phyloP scores from a whole-genome alignment of 1,140 invertebrate species.

The Drosophila leontia region DNA sequence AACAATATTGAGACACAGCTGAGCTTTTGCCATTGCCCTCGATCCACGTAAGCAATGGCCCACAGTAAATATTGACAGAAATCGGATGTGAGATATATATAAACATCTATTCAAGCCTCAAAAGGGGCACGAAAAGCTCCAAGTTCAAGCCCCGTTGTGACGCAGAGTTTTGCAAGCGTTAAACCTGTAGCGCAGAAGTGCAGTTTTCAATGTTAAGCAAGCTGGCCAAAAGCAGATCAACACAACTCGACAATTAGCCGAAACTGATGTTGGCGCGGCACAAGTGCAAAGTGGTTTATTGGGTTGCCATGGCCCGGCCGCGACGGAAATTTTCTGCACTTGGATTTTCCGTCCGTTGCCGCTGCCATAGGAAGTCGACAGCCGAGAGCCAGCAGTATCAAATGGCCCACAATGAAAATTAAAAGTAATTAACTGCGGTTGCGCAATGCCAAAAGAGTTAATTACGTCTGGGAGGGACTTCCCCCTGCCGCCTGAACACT shows the following conservation, averaged over 20 bases:
- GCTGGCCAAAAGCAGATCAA: slow-evolving; percentile 19
- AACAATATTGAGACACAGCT: slow-evolving; percentile 20
- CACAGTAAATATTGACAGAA: slow-evolving; percentile 36
- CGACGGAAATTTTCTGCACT: slow-evolving; percentile 44
- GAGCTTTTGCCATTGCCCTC: slow-evolving; percentile 25
- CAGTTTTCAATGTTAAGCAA: slow-evolving; percentile 66
- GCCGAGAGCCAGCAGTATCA: slow-evolving; percentile 15
- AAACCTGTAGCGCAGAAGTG: slow-evolving; percentile 31
- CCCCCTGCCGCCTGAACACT: slow-evolving; percentile 15
- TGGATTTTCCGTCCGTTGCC: slow-evolving; percentile 45
- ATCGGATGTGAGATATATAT: slow-evolving; percentile 7
- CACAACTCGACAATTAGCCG: slow-evolving; percentile 45
- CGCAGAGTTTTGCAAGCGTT: slow-evolving; percentile 34
- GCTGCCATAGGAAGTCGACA: slow-evolving; percentile 57
- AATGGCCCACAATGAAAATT: slow-evolving; percentile 70
- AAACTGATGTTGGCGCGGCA: slow-evolving; percentile 23
- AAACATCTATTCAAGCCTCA: neutral
- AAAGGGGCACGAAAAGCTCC: slow-evolving; percentile 39
- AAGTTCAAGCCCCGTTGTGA: slow-evolving; percentile 51
- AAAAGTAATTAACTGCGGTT: slow-evolving; percentile 72
- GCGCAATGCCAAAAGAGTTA: slow-evolving; percentile 58
- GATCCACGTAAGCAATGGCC: slow-evolving; percentile 9
- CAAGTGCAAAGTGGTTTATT: slow-evolving; percentile 59
- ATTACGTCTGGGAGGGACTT: slow-evolving; percentile 30
- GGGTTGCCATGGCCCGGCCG: slow-evolving; percentile 36